Evolutionary conservation across 2,888 invertebrate genomes (phyloP), one percentile per base, ranked within the genome.

Genomic region (Sclerodermus sp.): DNA sequence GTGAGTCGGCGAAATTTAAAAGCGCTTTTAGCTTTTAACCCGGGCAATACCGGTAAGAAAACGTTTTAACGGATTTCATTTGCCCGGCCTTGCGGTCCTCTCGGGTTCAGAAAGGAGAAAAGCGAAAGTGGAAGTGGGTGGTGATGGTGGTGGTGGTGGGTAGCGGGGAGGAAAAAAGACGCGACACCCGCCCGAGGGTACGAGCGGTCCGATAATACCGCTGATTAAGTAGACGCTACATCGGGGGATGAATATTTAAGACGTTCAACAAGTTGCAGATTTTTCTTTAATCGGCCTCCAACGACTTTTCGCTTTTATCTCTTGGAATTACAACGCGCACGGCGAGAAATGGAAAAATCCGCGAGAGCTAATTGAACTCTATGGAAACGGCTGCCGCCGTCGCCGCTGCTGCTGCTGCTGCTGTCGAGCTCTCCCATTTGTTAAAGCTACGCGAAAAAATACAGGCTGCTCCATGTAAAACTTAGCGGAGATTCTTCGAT

Each of bases 201-300:
- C 32, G 63, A 58, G 67, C 58, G n/a, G n/a, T n/a, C n/a, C 62
- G 67, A 69, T 68, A 74, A 74, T 70, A 72, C 70, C 65, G 68
- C 70, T 76, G 75, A 75, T 74, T 73, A 76, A 74, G 74, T 71
- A 70, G 73, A 72, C 68, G 70, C 70, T 72, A 69, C 73, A 73
- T 72, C 68, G 70, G 68, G 57, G 73, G 73, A 74, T 76, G 74
- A 76, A 76, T 76, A 75, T 76, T 76, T 76, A 74, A 76, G 76
- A 72, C 73, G 71, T 67, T 77, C 76, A 77, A 77, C 76, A 76
- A 77, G 76, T 76, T 74, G 76, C 71, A 73, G 73, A 76, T 75
- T 76, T 76, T 76, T 75, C 74, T 70, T 68, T 70, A 68, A 66
- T 67, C 66, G 60, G 56, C 51, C 44, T 23, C 23, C 23, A 8